Evolutionary conservation across 1,140 invertebrate genomes (phyloP).

Genomic region (Oreohelix idahoensis): DNA sequence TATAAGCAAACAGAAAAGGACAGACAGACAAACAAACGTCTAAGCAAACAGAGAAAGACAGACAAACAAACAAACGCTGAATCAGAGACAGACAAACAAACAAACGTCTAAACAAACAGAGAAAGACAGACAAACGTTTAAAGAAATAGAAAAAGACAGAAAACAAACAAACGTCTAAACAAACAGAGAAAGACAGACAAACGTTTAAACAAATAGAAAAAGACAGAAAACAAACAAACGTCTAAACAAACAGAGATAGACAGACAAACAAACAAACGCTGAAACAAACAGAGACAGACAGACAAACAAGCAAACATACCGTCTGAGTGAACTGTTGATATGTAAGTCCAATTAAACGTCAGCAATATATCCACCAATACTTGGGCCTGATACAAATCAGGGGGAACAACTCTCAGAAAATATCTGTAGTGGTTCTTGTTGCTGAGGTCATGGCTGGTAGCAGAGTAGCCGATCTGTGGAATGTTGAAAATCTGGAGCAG

Average conservation of each 20-base stretch:
- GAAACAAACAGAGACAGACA: neutral
- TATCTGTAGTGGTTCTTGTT: slow-evolving; percentile 85
- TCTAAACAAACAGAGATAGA: neutral
- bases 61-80: too few species aligned
- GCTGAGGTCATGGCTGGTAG: slow-evolving; percentile 84
- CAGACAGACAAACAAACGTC: too few species aligned
- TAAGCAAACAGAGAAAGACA: too few species aligned
- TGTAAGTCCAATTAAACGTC: slow-evolving; percentile 87
- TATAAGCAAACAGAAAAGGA: too few species aligned
- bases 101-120: too few species aligned
- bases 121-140: too few species aligned
- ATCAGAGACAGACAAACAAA: too few species aligned
- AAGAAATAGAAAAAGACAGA: too few species aligned
- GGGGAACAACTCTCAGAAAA: slow-evolving; percentile 87
- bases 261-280: slow-evolving; percentile 23
- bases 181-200: too few species aligned
- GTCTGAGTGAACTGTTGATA: slow-evolving; percentile 86
- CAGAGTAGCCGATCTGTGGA: slow-evolving; percentile 87
- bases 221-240: neutral
- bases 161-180: too few species aligned
- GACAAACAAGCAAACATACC: slow-evolving; percentile 74
- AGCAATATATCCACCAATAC: slow-evolving; percentile 83
- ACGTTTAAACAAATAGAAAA: neutral
- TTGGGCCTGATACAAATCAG: slow-evolving; percentile 86
- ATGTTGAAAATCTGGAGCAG: slow-evolving; percentile 85